Conservation (phyloP, 2,888 invertebrate genomes). For the Erynnis tages region DNA sequence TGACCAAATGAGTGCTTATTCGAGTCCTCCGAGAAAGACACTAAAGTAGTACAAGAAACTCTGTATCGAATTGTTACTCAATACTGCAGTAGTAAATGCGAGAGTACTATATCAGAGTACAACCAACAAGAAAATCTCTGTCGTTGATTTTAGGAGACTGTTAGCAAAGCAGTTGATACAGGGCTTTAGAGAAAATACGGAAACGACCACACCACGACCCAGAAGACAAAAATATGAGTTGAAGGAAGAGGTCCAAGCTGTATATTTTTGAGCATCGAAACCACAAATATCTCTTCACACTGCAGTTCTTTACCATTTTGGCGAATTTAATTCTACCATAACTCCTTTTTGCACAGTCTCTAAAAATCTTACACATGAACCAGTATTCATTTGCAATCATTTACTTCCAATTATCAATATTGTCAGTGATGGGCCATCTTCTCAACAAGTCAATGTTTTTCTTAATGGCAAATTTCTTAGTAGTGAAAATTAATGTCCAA, state of each 20-base stretch:
- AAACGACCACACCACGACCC: constrained; percentile 2
- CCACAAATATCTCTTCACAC: too few species aligned
- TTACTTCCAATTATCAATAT: too few species aligned
- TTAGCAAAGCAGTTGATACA: constrained; percentile 1
- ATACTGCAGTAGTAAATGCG: constrained; percentile 38
- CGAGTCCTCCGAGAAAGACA: constrained; percentile 38
- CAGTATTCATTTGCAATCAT: too few species aligned
- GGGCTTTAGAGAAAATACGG: background rate
- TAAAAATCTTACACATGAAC: too few species aligned
- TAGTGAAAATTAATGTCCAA: background rate
- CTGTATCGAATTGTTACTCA: constrained; percentile 38
- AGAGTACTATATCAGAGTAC: constrained; percentile 31
- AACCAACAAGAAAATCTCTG: constrained; percentile 27
- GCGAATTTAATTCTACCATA: too few species aligned
- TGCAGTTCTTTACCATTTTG: too few species aligned
- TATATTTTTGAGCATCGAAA: too few species aligned
- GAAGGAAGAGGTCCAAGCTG: constrained; percentile 23
- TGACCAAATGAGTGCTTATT: constrained; percentile 13
- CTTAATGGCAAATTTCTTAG: background rate
- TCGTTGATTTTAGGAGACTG: constrained; percentile 25
- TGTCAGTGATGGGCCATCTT: background rate
- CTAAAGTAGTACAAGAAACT: constrained; percentile 44
- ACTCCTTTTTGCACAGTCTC: too few species aligned
- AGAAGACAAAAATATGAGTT: constrained; percentile 16
- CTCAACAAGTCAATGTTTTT: background rate